phyloP scores from a whole-genome alignment of 1,140 invertebrate species.

The Bombus waltoni region DNA sequence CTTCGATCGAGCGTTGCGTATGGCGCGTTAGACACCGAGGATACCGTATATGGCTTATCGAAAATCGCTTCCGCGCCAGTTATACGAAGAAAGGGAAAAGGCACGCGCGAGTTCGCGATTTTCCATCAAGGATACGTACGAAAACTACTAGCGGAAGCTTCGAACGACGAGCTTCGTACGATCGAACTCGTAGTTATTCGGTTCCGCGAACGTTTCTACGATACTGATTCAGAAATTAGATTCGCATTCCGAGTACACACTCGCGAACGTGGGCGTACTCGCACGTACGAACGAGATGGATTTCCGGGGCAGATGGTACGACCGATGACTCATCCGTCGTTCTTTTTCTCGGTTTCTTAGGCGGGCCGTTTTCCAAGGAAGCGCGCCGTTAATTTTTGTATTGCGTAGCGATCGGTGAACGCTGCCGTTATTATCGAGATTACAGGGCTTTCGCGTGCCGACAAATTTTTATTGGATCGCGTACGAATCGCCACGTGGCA shows the following conservation, averaged over 20 bases:
- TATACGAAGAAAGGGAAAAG: no score
- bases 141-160: no score
- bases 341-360: conserved; percentile 12
- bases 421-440: conserved; percentile 50
- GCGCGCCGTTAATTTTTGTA: conserved; percentile 41
- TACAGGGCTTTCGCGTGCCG: conserved; percentile 65
- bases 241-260: no score
- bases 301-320: conserved; percentile 51
- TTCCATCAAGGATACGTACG: no score
- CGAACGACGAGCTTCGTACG: no score
- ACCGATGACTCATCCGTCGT: conserved; percentile 15
- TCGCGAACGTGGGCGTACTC: background rate
- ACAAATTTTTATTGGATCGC: conserved; percentile 66
- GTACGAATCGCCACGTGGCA: conserved; percentile 31
- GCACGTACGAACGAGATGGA: conserved; percentile 33
- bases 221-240: no score
- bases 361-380: background rate
- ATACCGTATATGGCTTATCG: background rate
- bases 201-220: no score
- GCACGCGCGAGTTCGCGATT: background rate
- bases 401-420: conserved; percentile 27
- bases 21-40: background rate
- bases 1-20: background rate
- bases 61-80: background rate
- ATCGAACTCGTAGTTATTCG: no score